Evolutionary conservation across 2,113 vertebrate genomes (phyloP), one percentile per base, ranked within the genome.

Genomic region (Corapipo altera): DNA sequence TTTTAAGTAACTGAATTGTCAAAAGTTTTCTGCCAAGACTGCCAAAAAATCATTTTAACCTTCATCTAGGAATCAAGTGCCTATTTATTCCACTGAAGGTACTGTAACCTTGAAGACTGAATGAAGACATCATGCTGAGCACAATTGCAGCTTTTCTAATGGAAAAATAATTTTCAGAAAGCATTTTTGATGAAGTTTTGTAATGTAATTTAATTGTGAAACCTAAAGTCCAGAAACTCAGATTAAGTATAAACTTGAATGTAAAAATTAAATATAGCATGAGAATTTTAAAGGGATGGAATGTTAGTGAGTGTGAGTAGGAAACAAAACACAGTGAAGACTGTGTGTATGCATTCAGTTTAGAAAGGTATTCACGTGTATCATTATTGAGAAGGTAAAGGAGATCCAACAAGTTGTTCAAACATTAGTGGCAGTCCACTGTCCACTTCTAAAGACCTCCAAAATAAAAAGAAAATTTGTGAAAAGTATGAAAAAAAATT

Each of bases 71-170:
- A 96, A 97, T 96, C 80, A 94, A 89, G 91, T 46, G 27, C n/a
- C 64, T 93, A 94, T 96, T 96, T 81, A 91, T 94, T 96, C 26
- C 49, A 51, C 54, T 58, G 84, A 94, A 85, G 54, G 76, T 65
- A 85, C 39, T 43, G 6, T 94, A 96, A 95, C 37, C 62, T 93
- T 97, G 77, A 96, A 96, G 85, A 86, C 57, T 92, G 91, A 97
- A 96, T 90, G 79, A 95, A 94, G 52, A 92, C 81, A 88, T 80
- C 85, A 92, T 93, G 61, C 67, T 93, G 75, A 97, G 89, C 64
- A 95, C 49, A 96, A 95, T 20, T 93, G 54, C 57, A 94, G 48
- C 39, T 77, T 96, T 96, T 95, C 55, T 92, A 92, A 92, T 44
- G 4, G 62, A 94, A 67, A 82, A 59, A 5, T 15, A 39, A 27